phyloP scores from a whole-genome alignment of 2,113 vertebrate genomes.

The Centropristis striata region DNA sequence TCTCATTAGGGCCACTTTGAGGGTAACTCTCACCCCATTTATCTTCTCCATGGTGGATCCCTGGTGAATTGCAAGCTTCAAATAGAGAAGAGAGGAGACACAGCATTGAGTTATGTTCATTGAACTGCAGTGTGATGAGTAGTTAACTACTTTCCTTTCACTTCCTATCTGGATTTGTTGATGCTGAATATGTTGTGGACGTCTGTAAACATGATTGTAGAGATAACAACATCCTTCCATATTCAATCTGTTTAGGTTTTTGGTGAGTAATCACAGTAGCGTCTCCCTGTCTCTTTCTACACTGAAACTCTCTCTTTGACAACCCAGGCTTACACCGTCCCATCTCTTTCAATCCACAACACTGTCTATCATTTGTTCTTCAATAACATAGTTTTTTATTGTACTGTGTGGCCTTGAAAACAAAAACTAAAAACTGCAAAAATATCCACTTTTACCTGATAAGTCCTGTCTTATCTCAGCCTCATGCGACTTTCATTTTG shows the following conservation, averaged over 20 bases:
- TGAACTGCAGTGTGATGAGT: conserved; percentile 54
- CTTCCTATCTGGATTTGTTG: conserved; percentile 46
- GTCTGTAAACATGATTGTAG: conserved; percentile 40
- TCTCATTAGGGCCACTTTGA: conserved; percentile 85
- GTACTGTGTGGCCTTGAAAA: conserved; percentile 14
- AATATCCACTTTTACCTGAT: conserved; percentile 19
- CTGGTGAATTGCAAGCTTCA: conserved; percentile 72
- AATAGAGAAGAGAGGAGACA: conserved; percentile 61
- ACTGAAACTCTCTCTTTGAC: conserved; percentile 25
- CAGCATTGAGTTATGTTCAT: conserved; percentile 60
- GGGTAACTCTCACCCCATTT: conserved; percentile 78
- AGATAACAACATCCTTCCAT: conserved; percentile 35
- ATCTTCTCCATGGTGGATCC: conserved; percentile 75
- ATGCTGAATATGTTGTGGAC: conserved; percentile 15
- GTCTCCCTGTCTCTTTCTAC: conserved; percentile 23
- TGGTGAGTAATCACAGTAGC: conserved; percentile 29
- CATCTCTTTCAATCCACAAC: conserved; percentile 38
- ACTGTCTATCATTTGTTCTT: conserved; percentile 30
- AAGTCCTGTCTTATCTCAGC: conserved; percentile 43
- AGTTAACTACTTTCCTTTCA: conserved; percentile 60
- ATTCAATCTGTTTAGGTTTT: conserved; percentile 49
- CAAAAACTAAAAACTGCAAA: conserved; percentile 20
- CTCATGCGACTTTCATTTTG: conserved; percentile 42
- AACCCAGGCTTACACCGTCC: conserved; percentile 3
- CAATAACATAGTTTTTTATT: conserved; percentile 28